Conservation (phyloP, 1,140 invertebrate species). For the Nasonia vitripennis region DNA sequence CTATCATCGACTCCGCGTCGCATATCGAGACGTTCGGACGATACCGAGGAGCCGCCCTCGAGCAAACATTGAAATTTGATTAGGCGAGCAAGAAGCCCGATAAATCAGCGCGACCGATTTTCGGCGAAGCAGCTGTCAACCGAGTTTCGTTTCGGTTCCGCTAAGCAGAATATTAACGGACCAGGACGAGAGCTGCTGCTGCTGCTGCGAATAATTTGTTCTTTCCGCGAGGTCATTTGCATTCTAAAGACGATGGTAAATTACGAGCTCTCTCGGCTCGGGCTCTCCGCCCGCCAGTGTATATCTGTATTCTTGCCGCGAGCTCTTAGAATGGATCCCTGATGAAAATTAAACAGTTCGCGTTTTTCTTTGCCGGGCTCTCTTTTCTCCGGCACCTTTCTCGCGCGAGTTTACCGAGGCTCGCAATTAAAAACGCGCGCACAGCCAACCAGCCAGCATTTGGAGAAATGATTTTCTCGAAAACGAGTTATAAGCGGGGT, state of each 20-base stretch:
- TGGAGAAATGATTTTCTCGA: background rate
- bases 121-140: background rate
- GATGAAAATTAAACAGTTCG: slow-evolving; percentile 45
- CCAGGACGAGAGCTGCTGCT: too few species aligned
- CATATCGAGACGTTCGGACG: background rate
- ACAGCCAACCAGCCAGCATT: background rate
- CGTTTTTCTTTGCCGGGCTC: background rate
- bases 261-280: background rate
- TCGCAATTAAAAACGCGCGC: background rate
- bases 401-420: background rate
- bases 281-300: background rate
- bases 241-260: slow-evolving; percentile 39
- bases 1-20: slow-evolving; percentile 4
- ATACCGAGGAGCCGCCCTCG: slow-evolving; percentile 4
- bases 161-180: background rate
- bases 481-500: too few species aligned
- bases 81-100: slow-evolving; percentile 35
- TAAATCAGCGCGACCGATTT: background rate
- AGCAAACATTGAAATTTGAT: slow-evolving; percentile 46
- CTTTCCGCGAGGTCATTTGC: slow-evolving; percentile 35
- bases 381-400: background rate
- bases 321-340: slow-evolving; percentile 14
- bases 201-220: slow-evolving; percentile 33
- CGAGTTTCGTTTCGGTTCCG: background rate
- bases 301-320: slow-evolving; percentile 5